Evolutionary conservation across 1,140 invertebrate genomes (phyloP), one percentile per base, ranked within the genome.

Genomic region (Formica exsecta): DNA sequence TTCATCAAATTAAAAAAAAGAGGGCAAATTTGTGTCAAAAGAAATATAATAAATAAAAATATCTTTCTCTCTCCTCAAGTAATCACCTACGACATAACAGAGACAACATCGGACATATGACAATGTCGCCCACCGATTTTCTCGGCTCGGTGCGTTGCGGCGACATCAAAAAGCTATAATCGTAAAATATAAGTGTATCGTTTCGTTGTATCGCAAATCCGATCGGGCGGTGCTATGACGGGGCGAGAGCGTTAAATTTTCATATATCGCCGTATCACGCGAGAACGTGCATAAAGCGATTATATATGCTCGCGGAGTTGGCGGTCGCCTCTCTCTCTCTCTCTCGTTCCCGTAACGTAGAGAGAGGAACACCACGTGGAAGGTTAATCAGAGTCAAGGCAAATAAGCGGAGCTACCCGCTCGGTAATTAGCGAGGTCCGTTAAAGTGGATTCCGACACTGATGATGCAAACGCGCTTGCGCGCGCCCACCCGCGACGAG

Each of bases 321-420:
- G 32, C 3, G 76, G 65, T 44, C 41, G 41, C 6, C 19, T 22
- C 32, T 8, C 88, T 87, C 22, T 13, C 44, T 29, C 48, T 88
- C 75, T 84, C 88, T 85, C 44, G 8, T 11, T 8, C 86, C 76
- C 86, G 25, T 29, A 29, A 29, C 25, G 25, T 0, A 29, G 25
- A 29, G 59, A 29, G 54, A 57, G 38, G 59, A 80, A 61, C 19
- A 44, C 57, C 87, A 75, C 87, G 74, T 64, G 83, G 87, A 84
- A 86, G 88, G 88, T 92, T 93, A 93, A 93, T 94, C 93, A 92
- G 90, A 93, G 91, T 93, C 91, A 91, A 93, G 93, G 91, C 90
- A 86, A 91, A 93, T 87, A 89, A 89, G 89, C 73, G 76, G 86
- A 93, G 85, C 87, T 87, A 86, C 85, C 71, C 62, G 73, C 88